Evolutionary conservation across 2,888 invertebrate species (phyloP).

Genomic region (Corbicula japonica): DNA sequence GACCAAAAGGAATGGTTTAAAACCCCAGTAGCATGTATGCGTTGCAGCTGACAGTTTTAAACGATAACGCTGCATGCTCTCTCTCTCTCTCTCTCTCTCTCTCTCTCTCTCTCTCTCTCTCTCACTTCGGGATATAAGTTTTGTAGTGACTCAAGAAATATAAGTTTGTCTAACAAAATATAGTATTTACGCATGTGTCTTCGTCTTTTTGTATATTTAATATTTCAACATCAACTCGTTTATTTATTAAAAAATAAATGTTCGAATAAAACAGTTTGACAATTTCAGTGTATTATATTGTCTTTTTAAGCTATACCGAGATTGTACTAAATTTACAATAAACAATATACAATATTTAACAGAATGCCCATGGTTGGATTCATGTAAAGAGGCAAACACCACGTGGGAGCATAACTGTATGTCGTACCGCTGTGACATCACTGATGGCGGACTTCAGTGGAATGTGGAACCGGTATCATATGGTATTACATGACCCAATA

Average conservation of each 20-base stretch:
- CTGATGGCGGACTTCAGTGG: conserved; percentile 46
- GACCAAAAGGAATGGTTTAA: not conserved
- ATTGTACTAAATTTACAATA: not conserved
- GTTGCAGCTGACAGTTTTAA: too few relatives aligned
- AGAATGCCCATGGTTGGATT: conserved; percentile 59
- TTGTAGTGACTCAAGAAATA: too few relatives aligned
- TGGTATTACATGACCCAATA: conserved; percentile 33
- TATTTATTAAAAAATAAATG: not conserved
- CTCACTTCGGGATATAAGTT: too few relatives aligned
- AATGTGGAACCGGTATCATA: conserved; percentile 54
- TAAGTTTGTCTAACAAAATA: not conserved
- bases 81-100: too few relatives aligned
- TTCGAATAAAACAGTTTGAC: not conserved
- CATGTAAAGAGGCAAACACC: conserved; percentile 55
- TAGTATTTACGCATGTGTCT: not conserved
- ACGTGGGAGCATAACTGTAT: conserved; percentile 60
- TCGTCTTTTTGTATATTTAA: not conserved
- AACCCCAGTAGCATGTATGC: not conserved
- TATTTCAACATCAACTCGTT: not conserved
- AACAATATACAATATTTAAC: not conserved
- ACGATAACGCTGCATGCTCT: too few relatives aligned
- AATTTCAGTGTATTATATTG: not conserved
- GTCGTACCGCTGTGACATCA: conserved; percentile 60
- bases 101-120: too few relatives aligned
- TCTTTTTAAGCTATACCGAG: not conserved